Conservation (phyloP, 2,888 invertebrate species). For the Willowsia nigromaculata region DNA sequence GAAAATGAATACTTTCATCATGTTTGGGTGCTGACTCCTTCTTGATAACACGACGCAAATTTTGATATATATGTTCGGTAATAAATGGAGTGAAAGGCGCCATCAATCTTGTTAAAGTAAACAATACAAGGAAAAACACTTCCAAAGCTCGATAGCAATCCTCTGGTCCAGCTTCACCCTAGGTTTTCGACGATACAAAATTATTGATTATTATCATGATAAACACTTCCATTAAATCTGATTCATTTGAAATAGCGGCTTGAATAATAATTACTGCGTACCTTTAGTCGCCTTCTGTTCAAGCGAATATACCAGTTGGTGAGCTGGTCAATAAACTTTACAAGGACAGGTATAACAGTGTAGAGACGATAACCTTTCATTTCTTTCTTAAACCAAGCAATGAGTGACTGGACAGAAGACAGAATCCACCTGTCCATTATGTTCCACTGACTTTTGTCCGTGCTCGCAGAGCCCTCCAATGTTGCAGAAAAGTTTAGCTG, state of each 20-base stretch:
- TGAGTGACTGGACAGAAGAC: conserved; percentile 96
- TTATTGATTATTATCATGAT: too few species aligned
- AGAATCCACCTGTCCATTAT: conserved; percentile 99
- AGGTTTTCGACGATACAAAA: conserved; percentile 1
- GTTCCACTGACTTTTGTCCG: conserved; percentile 82
- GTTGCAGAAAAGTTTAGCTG: conserved; percentile 72
- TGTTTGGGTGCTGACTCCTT: conserved; percentile 80
- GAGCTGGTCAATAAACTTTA: conserved; percentile 97
- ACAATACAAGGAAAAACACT: conserved; percentile 93
- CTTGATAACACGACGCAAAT: conserved; percentile 86
- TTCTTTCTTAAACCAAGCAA: conserved; percentile 93
- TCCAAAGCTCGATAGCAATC: conserved; percentile 93
- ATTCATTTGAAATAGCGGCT: too few species aligned
- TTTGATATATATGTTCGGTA: conserved; percentile 96
- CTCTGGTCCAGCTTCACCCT: conserved; percentile 89
- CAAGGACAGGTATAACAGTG: conserved; percentile 95
- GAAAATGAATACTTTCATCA: conserved; percentile 92
- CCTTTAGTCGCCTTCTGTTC: conserved; percentile 95
- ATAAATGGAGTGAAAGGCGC: conserved; percentile 98
- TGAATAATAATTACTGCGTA: too few species aligned
- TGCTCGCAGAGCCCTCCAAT: conserved; percentile 53
- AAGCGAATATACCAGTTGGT: conserved; percentile 99
- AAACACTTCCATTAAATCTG: too few species aligned
- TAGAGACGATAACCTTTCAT: conserved; percentile 97
- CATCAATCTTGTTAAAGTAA: conserved; percentile 94